Percentiles rank a stretch among this genome's conserved stretches.
Evolutionary conservation across 1,140 invertebrate genomes (phyloP).

Genomic region (Drosophila nigromelanica): DNA sequence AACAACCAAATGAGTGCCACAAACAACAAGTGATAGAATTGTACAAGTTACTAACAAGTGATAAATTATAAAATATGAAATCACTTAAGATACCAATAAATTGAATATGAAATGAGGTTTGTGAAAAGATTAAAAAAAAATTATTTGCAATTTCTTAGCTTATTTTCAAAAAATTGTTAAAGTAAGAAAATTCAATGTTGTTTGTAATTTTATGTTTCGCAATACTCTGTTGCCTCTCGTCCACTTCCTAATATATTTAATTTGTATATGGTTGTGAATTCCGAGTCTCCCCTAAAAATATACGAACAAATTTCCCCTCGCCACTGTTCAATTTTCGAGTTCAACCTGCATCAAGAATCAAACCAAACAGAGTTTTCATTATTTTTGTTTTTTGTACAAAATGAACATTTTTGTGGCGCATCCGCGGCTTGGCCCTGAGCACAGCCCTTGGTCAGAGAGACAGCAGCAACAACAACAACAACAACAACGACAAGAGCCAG

Average conservation of each 20-base stretch:
- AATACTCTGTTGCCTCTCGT: too few species aligned
- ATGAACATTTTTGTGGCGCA: conserved; percentile 28
- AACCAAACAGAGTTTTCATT: conserved; percentile 33
- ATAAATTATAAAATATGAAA: background rate
- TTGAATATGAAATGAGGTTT: background rate
- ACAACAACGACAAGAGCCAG: background rate
- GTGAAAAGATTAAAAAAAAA: too few species aligned
- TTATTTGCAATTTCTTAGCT: too few species aligned
- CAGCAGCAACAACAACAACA: background rate
- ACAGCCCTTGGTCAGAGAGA: background rate
- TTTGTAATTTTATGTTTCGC: too few species aligned
- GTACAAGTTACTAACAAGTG: background rate
- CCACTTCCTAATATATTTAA: conserved; percentile 1
- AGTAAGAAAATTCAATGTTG: too few species aligned
- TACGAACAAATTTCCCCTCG: background rate
- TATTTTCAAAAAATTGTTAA: too few species aligned
- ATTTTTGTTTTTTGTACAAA: conserved; percentile 12
- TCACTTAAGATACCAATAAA: background rate
- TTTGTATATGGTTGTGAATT: background rate
- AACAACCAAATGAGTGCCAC: conserved; percentile 1
- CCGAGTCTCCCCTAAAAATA: background rate
- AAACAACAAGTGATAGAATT: background rate
- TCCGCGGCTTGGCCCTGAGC: background rate
- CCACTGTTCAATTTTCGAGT: conserved; percentile 5
- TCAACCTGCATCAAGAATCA: conserved; percentile 39